Conservation (phyloP, 2,888 invertebrate species). For the Notodonta ziczac region DNA sequence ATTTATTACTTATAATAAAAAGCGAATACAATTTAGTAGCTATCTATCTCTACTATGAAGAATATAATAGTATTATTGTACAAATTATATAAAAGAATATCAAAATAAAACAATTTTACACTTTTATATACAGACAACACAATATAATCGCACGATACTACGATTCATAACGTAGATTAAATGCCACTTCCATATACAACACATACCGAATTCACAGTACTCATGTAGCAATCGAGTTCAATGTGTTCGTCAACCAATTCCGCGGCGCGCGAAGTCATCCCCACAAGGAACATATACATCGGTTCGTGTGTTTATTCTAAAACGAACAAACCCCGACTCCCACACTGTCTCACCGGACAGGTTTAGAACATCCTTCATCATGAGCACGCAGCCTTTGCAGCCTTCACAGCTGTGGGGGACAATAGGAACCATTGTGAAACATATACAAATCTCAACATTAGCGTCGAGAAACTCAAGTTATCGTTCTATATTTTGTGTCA, state of each 20-base stretch:
- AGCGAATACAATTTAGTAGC: neutral
- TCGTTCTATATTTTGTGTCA: no score
- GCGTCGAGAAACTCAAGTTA: no score
- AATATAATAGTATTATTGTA: conserved; percentile 21
- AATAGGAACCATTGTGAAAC: neutral
- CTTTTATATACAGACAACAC: conserved; percentile 24
- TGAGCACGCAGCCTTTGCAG: conserved; percentile 81
- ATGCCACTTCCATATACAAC: conserved; percentile 14
- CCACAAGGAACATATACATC: conserved; percentile 14
- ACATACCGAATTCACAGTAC: conserved; percentile 12
- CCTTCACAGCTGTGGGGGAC: conserved; percentile 74
- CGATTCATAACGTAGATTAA: conserved; percentile 13
- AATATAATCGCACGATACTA: conserved; percentile 3
- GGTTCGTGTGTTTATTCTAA: conserved; percentile 61
- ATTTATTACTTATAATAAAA: conserved; percentile 6
- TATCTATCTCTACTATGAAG: neutral
- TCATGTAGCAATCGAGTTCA: conserved; percentile 14
- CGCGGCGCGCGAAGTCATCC: conserved; percentile 5
- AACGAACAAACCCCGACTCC: conserved; percentile 65
- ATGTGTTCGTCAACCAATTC: neutral
- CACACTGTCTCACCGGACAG: conserved; percentile 24
- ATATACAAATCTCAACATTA: neutral
- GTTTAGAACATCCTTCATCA: conserved; percentile 56
- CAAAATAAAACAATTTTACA: conserved; percentile 28
- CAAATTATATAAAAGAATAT: conserved; percentile 20